Evolutionary conservation across 2,888 invertebrate species (phyloP), one percentile per base, ranked within the genome.

Genomic region (Alitta virens): DNA sequence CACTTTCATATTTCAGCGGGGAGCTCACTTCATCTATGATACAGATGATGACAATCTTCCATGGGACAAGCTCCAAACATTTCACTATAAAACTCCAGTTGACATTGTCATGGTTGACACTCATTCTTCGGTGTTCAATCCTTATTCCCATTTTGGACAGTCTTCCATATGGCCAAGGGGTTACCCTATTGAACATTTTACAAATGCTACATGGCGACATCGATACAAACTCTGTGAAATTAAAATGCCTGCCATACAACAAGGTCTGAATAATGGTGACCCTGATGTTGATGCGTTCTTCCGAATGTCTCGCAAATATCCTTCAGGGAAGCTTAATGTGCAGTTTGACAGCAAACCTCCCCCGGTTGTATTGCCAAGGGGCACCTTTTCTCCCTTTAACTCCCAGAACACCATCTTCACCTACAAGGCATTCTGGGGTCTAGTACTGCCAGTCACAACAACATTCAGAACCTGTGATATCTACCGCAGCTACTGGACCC

Each of bases 211-310:
- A 1, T 24, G 59, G 14, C 40, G 52, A 5, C n/a, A 63, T 18
- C 49, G 63, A 23, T 68, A 71, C 46, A 43, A 56, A 3, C 46
- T 67, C 2, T 66, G 67, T 24, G 25, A 42, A 18, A 53, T 56
- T n/a, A 26, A 25, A n/a, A 50, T 40, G 9, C 75, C 75, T 0
- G 57, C 65, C 23, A 68, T 75, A 16, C 75, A 75, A 53, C 76
- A 76, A 60, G 72, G 74, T 7, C 52, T 76, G 1, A 74, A 71
- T 40, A 70, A 74, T 54, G 73, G 72, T 3, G 75, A 76, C 57
- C 76, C 76, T 1, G 76, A 76, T 63, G 70, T 77, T 42, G 76
- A 76, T 64, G 74, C 76, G 33, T 64, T 76, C 9, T 74, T 67
- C 60, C 50, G 76, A 56, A 65, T 76, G 49, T 74, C 73, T 9